phyloP scores from a whole-genome alignment of 1,140 invertebrate species.

The Copidosoma floridanum region DNA sequence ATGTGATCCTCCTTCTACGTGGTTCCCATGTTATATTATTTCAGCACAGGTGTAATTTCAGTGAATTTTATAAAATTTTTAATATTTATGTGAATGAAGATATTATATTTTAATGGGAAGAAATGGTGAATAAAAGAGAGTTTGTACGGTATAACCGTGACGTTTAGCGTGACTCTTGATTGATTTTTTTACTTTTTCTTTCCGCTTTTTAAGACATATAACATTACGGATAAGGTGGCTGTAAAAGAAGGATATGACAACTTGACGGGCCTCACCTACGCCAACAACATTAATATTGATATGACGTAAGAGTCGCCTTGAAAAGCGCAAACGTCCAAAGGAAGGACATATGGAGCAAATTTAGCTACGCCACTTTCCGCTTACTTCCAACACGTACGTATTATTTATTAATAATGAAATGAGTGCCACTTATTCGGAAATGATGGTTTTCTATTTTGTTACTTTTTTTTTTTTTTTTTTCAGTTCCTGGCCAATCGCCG shows the following conservation, averaged over 20 bases:
- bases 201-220: constrained; percentile 38
- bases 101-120: too few species aligned
- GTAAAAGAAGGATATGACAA: constrained; percentile 50
- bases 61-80: too few species aligned
- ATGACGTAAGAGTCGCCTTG: constrained; percentile 68
- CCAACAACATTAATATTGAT: constrained; percentile 63
- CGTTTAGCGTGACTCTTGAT: too few species aligned
- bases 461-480: constrained; percentile 13
- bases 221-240: constrained; percentile 40
- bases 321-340: constrained; percentile 56
- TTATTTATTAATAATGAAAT: neutral
- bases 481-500: constrained; percentile 62
- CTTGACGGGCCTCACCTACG: constrained; percentile 62
- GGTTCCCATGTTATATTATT: too few species aligned
- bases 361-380: constrained; percentile 58
- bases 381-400: constrained; percentile 42
- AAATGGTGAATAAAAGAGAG: too few species aligned
- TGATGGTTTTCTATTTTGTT: neutral
- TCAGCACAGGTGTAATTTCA: too few species aligned
- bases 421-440: too few species aligned
- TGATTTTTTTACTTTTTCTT: neutral
- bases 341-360: constrained; percentile 66
- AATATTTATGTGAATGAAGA: too few species aligned
- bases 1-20: too few species aligned
- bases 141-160: too few species aligned